These are phyloP conservation scores for Coreius guichenoti DNA, from an alignment of 2,797 vertebrate species.

Conservation along the genomic window DNA sequence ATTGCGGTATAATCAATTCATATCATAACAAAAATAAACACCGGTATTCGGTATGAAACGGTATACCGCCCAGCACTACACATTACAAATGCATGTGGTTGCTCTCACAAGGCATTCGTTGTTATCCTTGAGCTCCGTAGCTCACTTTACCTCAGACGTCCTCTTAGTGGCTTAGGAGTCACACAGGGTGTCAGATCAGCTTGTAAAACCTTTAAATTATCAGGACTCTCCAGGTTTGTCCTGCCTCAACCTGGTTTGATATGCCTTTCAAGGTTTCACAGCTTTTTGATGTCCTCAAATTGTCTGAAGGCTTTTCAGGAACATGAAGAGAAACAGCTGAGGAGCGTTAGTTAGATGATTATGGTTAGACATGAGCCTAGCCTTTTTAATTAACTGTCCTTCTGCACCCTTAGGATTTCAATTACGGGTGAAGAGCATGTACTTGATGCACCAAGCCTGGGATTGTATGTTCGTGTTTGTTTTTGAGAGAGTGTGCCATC, in stretches of 20 bases:
- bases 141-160: neutral
- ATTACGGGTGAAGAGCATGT: neutral
- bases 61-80: too few species aligned
- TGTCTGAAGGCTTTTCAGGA: slow-evolving; percentile 33
- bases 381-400: slow-evolving; percentile 28
- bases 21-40: too few species aligned
- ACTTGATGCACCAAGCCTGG: slow-evolving; percentile 5
- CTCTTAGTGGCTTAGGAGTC: slow-evolving; percentile 31
- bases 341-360: slow-evolving; percentile 30
- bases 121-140: neutral
- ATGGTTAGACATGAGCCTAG: slow-evolving; percentile 28
- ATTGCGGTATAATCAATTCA: too few species aligned
- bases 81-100: neutral
- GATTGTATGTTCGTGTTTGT: neutral
- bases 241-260: slow-evolving; percentile 30
- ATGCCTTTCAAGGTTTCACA: slow-evolving; percentile 34
- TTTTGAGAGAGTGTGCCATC: neutral
- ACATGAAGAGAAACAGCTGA: slow-evolving; percentile 31
- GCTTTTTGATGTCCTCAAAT: slow-evolving; percentile 43
- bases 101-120: neutral
- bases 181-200: slow-evolving; percentile 25
- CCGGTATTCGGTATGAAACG: too few species aligned
- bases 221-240: slow-evolving; percentile 38
- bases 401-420: slow-evolving; percentile 11
- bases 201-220: slow-evolving; percentile 33